These are phyloP conservation scores for Brenthis hecate DNA, from an alignment of 2,888 invertebrate genomes.

Conservation along the genomic window DNA sequence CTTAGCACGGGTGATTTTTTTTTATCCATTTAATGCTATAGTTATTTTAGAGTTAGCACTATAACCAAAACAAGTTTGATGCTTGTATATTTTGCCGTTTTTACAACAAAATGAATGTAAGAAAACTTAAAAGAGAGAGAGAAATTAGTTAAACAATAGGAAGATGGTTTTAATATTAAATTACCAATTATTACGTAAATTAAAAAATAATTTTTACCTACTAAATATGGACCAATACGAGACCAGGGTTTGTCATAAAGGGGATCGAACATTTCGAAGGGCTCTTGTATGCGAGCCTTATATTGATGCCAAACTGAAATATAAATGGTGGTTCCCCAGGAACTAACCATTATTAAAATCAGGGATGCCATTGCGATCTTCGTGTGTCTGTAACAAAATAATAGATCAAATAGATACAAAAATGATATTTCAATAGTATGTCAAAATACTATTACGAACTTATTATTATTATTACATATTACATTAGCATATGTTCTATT, in stretches of 20 bases:
- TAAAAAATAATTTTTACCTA: constrained; percentile 78
- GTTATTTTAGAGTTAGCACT: too few relatives aligned
- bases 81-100: too few relatives aligned
- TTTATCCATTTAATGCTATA: too few relatives aligned
- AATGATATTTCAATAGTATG: background rate
- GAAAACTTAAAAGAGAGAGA: too few relatives aligned
- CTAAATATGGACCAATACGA: constrained; percentile 89
- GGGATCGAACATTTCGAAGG: constrained; percentile 91
- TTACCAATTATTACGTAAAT: background rate
- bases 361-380: constrained; percentile 84
- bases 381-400: constrained; percentile 74
- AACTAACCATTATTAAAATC: constrained; percentile 84
- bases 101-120: too few relatives aligned
- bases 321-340: constrained; percentile 89
- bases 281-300: constrained; percentile 88
- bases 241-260: constrained; percentile 93
- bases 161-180: too few relatives aligned
- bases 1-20: too few relatives aligned
- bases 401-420: constrained; percentile 4
- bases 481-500: too few relatives aligned
- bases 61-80: too few relatives aligned
- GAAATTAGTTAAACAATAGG: too few relatives aligned
- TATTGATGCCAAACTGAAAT: constrained; percentile 89
- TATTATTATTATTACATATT: too few relatives aligned
- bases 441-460: too few relatives aligned